phyloP scores from a whole-genome alignment of 2,888 invertebrate genomes.

The Hymenopus coronatus region DNA sequence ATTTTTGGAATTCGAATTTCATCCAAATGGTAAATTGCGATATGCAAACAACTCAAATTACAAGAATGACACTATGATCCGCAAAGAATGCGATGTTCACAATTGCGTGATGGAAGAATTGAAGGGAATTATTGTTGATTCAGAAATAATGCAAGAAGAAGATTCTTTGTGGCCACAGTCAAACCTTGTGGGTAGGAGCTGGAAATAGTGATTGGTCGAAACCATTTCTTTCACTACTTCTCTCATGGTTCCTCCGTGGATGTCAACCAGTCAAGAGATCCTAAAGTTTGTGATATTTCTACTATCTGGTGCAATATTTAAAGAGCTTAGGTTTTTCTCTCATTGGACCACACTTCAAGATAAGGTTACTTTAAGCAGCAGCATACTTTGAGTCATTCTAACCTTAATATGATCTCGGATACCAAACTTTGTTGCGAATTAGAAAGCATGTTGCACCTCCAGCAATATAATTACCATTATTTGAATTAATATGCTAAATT shows the following conservation, averaged over 20 bases:
- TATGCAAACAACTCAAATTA: conserved; percentile 99
- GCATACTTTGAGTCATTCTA: no score
- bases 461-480: not conserved
- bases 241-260: conserved; percentile 97
- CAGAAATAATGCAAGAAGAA: conserved; percentile 94
- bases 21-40: conserved; percentile 95
- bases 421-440: not conserved
- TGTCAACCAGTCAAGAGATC: conserved; percentile 96
- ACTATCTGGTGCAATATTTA: conserved; percentile 98
- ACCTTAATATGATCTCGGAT: not conserved
- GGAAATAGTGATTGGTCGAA: conserved; percentile 97
- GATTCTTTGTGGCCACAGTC: conserved; percentile 86
- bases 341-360: conserved; percentile 99
- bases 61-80: conserved; percentile 99
- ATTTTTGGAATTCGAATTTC: conserved; percentile 98
- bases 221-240: conserved; percentile 99
- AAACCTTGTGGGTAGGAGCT: conserved; percentile 87
- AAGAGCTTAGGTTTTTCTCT: conserved; percentile 99
- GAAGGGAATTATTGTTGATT: conserved; percentile 93
- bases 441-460: not conserved
- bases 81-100: conserved; percentile 96
- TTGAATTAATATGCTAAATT: not conserved
- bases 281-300: conserved; percentile 95
- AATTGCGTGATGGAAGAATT: conserved; percentile 97
- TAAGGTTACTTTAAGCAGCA: conserved; percentile 90